These are phyloP conservation scores for Ashinkailepas kermadecensis DNA, from an alignment of 2,888 invertebrate species.

Conservation along the genomic window DNA sequence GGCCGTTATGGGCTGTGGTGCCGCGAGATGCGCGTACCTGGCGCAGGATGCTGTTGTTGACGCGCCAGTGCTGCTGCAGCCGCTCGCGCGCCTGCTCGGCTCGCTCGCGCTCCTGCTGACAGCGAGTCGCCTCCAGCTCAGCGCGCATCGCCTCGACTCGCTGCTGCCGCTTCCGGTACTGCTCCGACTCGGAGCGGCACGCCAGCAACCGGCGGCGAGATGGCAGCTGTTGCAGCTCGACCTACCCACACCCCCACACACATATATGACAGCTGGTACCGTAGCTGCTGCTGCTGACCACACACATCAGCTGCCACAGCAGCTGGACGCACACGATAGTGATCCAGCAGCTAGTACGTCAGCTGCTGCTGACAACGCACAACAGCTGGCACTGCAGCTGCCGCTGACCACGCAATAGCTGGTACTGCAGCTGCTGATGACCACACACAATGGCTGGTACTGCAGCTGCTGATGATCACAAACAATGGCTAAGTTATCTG, in stretches of 20 bases:
- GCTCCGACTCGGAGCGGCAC: constrained; percentile 23
- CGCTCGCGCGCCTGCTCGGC: constrained; percentile 5
- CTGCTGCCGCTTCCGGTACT: constrained; percentile 16
- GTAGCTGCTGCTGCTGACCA: no score
- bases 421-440: no score
- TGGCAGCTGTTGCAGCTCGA: constrained; percentile 22
- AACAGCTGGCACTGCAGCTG: not conserved
- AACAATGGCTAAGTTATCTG: no score
- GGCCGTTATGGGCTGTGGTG: not conserved
- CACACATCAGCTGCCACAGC: no score
- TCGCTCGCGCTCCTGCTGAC: constrained; percentile 22
- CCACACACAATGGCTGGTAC: no score
- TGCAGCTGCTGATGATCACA: no score
- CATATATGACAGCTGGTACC: no score
- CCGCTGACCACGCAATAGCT: no score
- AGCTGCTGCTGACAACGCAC: not conserved
- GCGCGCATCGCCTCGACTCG: constrained; percentile 16
- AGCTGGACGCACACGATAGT: no score
- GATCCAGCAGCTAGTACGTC: no score
- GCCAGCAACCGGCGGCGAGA: constrained; percentile 22
- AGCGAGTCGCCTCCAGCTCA: not conserved
- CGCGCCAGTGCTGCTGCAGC: constrained; percentile 11
- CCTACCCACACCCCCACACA: not conserved
- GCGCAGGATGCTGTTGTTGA: constrained; percentile 17
- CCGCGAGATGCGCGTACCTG: not conserved